phyloP scores from a whole-genome alignment of 1,140 invertebrate species.

The Gonatopus flavifemur region DNA sequence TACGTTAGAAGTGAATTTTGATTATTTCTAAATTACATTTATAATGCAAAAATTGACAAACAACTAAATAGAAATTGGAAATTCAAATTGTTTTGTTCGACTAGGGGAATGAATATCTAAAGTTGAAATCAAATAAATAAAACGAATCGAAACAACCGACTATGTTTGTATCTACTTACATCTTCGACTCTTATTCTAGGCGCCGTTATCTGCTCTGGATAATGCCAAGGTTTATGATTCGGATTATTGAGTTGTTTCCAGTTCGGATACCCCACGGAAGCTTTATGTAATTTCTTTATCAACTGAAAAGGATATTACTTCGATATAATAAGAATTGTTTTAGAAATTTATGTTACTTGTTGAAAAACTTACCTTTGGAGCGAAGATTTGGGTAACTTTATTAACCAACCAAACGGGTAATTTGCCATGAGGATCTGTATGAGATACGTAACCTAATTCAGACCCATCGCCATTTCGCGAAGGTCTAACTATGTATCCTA shows the following conservation, averaged over 20 bases:
- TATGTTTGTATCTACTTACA: no score
- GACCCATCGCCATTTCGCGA: conserved; percentile 64
- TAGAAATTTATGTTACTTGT: background rate
- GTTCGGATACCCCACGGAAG: conserved; percentile 71
- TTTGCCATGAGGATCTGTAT: conserved; percentile 86
- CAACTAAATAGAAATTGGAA: no score
- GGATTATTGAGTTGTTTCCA: conserved; percentile 82
- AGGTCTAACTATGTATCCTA: conserved; percentile 59
- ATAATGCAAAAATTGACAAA: no score
- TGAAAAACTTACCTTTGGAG: conserved; percentile 66
- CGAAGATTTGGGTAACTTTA: conserved; percentile 83
- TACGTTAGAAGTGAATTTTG: no score
- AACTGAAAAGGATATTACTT: conserved; percentile 49
- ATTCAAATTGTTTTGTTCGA: no score
- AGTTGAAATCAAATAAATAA: no score
- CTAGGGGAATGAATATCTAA: no score
- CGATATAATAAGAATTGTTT: background rate
- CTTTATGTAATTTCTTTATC: conserved; percentile 79
- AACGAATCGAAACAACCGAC: no score
- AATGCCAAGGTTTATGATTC: conserved; percentile 81
- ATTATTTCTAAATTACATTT: no score
- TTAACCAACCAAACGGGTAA: conserved; percentile 88
- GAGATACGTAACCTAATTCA: conserved; percentile 81
- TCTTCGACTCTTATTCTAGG: conserved; percentile 70
- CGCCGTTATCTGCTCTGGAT: conserved; percentile 77